Conservation (phyloP, 2,888 invertebrate genomes). For the Scaptomyza reducta region DNA sequence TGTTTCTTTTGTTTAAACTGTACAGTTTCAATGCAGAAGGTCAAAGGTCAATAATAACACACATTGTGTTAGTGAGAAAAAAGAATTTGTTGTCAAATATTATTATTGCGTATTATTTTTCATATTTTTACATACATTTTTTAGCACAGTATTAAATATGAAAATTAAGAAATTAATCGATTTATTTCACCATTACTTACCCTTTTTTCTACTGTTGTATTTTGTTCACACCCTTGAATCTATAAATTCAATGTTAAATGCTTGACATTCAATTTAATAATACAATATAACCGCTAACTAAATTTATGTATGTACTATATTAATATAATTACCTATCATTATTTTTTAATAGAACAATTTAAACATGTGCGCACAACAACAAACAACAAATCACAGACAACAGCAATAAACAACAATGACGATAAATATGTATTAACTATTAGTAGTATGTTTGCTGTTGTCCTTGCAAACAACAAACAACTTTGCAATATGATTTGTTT, state of each 20-base stretch:
- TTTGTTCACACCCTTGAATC: constrained; percentile 30
- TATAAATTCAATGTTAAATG: constrained; percentile 32
- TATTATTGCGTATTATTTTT: too few species aligned
- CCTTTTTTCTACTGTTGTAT: too few species aligned
- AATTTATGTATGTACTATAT: constrained; percentile 21
- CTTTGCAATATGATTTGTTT: constrained; percentile 56
- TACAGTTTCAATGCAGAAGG: constrained; percentile 6
- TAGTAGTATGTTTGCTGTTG: constrained; percentile 45
- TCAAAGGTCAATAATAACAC: too few species aligned
- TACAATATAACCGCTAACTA: constrained; percentile 15
- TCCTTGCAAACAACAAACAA: constrained; percentile 53
- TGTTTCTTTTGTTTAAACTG: constrained; percentile 1
- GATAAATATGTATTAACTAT: constrained; percentile 12
- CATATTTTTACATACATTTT: too few species aligned
- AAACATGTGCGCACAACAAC: constrained; percentile 10
- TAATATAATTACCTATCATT: constrained; percentile 69
- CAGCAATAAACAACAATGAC: constrained; percentile 2
- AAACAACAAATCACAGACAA: too few species aligned
- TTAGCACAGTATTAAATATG: too few species aligned
- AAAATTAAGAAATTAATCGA: too few species aligned
- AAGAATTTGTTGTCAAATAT: too few species aligned
- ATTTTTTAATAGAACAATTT: constrained; percentile 56
- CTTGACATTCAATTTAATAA: constrained; percentile 55
- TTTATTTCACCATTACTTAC: too few species aligned
- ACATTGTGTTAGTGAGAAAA: too few species aligned